phyloP scores from a whole-genome alignment of 2,113 vertebrate genomes.

The Syrrhaptes paradoxus region DNA sequence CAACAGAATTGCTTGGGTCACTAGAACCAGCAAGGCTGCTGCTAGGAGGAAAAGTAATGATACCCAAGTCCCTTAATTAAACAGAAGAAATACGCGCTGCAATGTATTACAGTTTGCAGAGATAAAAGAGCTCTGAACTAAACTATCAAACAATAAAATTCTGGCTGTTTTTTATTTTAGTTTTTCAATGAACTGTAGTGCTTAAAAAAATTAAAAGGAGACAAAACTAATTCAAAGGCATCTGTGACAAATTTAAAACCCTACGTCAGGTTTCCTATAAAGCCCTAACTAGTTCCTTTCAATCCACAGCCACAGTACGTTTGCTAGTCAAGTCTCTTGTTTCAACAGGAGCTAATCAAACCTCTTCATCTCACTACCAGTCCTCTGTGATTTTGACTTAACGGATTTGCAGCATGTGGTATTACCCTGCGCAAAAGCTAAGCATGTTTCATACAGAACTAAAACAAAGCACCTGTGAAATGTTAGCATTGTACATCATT shows the following conservation, averaged over 20 bases:
- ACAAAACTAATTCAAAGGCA: background rate
- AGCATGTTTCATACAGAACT: background rate
- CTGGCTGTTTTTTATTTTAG: background rate
- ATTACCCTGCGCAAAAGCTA: background rate
- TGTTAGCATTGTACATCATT: background rate
- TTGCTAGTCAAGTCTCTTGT: background rate
- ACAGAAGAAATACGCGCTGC: background rate
- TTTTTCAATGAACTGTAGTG: background rate
- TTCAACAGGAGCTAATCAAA: background rate
- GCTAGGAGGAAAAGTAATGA: background rate
- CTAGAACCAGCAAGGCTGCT: constrained; percentile 9
- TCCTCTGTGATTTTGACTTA: background rate
- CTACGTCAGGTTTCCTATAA: background rate
- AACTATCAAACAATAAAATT: background rate
- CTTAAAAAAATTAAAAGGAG: background rate
- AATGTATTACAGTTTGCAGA: background rate
- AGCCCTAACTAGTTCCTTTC: background rate
- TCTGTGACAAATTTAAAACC: background rate
- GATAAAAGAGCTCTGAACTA: background rate
- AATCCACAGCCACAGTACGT: background rate
- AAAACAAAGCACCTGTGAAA: background rate
- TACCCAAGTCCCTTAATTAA: background rate
- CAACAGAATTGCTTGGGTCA: constrained; percentile 6
- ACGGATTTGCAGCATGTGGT: background rate
- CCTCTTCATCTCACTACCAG: background rate